These are phyloP conservation scores for Acheta domesticus DNA, from an alignment of 2,888 invertebrate genomes.

Conservation along the genomic window DNA sequence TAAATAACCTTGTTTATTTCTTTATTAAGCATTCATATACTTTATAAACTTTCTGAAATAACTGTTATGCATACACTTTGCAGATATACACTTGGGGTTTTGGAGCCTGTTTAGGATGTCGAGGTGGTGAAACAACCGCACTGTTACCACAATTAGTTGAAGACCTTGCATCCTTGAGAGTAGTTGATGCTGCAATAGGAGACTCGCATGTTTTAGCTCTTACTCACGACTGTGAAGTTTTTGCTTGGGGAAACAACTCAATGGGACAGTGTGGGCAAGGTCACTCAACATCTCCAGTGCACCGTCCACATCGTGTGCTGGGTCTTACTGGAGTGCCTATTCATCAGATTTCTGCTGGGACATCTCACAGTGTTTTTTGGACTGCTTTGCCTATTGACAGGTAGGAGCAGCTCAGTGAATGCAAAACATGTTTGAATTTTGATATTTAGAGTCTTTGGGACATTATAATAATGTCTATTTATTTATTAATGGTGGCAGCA, in stretches of 20 bases:
- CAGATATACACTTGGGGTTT: conserved; percentile 62
- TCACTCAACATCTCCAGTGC: conserved; percentile 57
- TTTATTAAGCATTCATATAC: not conserved
- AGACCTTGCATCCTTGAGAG: conserved; percentile 51
- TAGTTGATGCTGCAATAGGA: conserved; percentile 59
- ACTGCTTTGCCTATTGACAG: conserved; percentile 52
- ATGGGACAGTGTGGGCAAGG: conserved; percentile 65
- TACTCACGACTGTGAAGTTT: conserved; percentile 53
- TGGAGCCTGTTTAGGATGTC: conserved; percentile 58
- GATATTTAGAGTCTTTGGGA: not conserved
- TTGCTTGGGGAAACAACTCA: conserved; percentile 61
- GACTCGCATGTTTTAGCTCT: conserved; percentile 61
- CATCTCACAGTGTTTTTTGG: conserved; percentile 62
- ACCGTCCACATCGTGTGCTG: conserved; percentile 55
- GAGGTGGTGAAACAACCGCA: conserved; percentile 55
- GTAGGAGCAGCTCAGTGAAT: conserved; percentile 32
- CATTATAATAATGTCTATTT: not conserved
- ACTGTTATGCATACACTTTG: conserved; percentile 29
- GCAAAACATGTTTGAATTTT: too few species aligned
- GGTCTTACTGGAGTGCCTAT: conserved; percentile 55
- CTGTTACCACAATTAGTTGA: conserved; percentile 55
- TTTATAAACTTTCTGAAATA: not conserved
- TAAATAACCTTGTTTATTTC: too few species aligned
- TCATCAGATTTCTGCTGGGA: conserved; percentile 62
- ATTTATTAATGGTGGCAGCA: not conserved